These are phyloP conservation scores for Drosophila demipolita DNA, from an alignment of 2,888 invertebrate genomes.

Conservation along the genomic window DNA sequence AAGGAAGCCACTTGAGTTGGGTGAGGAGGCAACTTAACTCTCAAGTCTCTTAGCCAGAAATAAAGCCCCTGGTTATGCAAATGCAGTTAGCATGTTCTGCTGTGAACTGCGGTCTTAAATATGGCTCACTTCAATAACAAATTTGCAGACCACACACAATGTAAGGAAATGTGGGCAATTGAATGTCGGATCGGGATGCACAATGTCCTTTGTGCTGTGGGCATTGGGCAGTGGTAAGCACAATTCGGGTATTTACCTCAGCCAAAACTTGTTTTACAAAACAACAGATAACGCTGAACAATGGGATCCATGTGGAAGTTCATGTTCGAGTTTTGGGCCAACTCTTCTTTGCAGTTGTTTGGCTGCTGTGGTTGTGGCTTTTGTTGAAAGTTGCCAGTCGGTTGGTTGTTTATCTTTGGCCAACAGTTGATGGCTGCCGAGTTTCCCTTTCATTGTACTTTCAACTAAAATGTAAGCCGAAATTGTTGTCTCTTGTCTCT, in stretches of 20 bases:
- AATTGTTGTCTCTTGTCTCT: constrained; percentile 29
- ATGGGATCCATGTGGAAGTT: constrained; percentile 9
- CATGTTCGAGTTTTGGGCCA: constrained; percentile 1
- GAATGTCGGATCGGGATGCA: constrained; percentile 19
- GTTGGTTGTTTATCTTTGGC: constrained; percentile 52
- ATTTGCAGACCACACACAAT: constrained; percentile 62
- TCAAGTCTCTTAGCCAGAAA: background rate
- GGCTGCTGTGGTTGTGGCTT: constrained; percentile 50
- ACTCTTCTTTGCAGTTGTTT: constrained; percentile 52
- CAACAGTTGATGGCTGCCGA: constrained; percentile 43
- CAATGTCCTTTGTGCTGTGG: constrained; percentile 15
- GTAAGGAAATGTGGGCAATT: constrained; percentile 36
- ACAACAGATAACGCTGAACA: constrained; percentile 35
- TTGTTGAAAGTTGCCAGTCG: constrained; percentile 51
- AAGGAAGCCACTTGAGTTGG: background rate
- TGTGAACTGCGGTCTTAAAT: constrained; percentile 20
- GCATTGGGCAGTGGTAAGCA: constrained; percentile 16
- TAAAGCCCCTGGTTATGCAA: constrained; percentile 33
- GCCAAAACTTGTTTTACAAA: constrained; percentile 29
- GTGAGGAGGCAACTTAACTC: background rate
- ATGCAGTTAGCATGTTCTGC: constrained; percentile 41
- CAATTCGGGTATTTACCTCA: constrained; percentile 48
- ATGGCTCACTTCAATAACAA: constrained; percentile 52
- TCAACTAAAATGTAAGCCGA: constrained; percentile 34
- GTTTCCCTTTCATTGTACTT: constrained; percentile 43